Base-by-base conservation (phyloP, 1,140 invertebrate species). In the Aphis gossypii region DNA sequence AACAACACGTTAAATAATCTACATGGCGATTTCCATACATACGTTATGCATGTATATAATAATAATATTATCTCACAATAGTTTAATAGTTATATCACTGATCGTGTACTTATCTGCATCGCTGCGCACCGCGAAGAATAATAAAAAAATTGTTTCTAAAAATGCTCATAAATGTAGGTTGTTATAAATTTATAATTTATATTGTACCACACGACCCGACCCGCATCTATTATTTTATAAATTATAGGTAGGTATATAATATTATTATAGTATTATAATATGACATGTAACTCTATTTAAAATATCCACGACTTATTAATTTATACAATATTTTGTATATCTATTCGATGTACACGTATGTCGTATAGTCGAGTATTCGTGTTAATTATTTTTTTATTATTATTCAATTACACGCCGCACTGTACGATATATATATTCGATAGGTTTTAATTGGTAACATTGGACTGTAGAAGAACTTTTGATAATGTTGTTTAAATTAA, bases 401-500 rank as follows among this genome's bases (percentile, higher is more conserved):
- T 68, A 68, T 76, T 76, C 30, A 76, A 76, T 76, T n/a, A 18
- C 14, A 76, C 60, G 30, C n/a, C 18, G 4, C 60, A 76, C 60
- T 76, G n/a, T n/a, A 35, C 4, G n/a, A 51, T 51, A 14, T 46
- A 76, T 76, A 5, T 76, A 60, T 14, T 14, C 30, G 18, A 41
- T 84, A 25, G 23, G 38, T 41, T 84, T 84, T 87, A 87, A 87
- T 87, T 46, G 84, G 84, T 87, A 76, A 76, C 60, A 76, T 18
- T 76, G 60, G 60, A 51, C 1, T 25, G 44, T 25, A 4, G 38
- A 23, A 41, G 21, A 41, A 41, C 41, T 87, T 87, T 87, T 30
- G 84, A 87, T 87, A 44, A 87, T 30, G 83, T 46, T 46, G 11
- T 87, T 87, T 87, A 46, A 87, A 87, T 87, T 87, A 46, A 87